Evolutionary conservation across 2,113 vertebrate species (phyloP).

Genomic region (Microcebus jonahi): DNA sequence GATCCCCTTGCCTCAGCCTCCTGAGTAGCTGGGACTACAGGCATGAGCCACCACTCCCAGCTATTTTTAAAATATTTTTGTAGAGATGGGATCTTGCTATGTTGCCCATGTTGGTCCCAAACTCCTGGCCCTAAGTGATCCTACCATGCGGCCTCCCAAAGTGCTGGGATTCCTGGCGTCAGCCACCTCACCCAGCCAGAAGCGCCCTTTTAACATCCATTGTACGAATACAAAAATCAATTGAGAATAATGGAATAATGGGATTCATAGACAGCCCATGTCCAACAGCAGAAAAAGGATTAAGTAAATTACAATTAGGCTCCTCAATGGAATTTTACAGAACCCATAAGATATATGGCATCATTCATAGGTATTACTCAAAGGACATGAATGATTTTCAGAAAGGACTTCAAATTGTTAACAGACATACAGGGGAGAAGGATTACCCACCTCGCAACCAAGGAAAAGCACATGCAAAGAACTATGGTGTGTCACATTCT

Average conservation of each 20-base stretch:
- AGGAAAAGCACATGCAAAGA: slow-evolving; percentile 55
- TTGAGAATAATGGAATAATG: neutral
- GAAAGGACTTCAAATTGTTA: slow-evolving; percentile 43
- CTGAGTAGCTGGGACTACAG: no score
- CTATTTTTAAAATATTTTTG: no score
- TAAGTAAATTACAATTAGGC: neutral
- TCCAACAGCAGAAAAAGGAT: neutral
- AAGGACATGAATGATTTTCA: neutral
- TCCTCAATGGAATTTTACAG: neutral
- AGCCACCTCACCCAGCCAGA: neutral
- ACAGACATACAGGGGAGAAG: slow-evolving; percentile 7
- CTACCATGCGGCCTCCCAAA: no score
- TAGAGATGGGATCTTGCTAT: no score
- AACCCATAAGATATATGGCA: neutral
- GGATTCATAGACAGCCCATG: neutral
- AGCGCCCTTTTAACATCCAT: neutral
- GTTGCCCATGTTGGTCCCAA: no score
- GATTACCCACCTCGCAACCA: slow-evolving; percentile 28
- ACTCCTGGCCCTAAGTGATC: no score
- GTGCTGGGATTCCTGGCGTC: no score
- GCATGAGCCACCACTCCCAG: no score
- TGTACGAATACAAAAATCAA: neutral
- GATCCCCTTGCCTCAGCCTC: no score
- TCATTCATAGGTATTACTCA: neutral
- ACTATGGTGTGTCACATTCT: neutral